Conservation (phyloP, 2,797 vertebrate species). For the Neostethus bicornis region DNA sequence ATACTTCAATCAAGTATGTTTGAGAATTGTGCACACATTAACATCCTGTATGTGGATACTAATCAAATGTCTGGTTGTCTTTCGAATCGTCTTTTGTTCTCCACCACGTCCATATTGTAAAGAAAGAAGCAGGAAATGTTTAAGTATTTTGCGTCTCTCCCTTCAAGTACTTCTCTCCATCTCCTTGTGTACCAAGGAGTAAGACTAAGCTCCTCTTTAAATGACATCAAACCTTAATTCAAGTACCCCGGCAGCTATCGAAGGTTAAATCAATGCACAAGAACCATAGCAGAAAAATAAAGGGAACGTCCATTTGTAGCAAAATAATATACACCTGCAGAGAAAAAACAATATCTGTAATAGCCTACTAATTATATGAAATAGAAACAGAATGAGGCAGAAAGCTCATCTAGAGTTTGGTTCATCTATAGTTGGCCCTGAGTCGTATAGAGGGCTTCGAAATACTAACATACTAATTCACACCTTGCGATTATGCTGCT, state of each 20-base stretch:
- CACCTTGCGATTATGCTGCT: neutral
- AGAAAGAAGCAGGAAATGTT: no score
- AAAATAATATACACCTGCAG: neutral
- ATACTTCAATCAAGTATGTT: no score
- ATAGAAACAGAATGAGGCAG: neutral
- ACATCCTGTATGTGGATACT: no score
- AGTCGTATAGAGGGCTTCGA: no score
- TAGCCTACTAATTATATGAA: neutral
- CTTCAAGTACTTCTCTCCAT: no score
- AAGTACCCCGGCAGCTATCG: conserved; percentile 34
- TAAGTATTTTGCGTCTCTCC: no score
- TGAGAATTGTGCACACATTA: no score
- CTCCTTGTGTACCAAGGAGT: no score
- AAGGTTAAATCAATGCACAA: neutral
- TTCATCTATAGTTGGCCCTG: neutral
- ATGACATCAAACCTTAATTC: conserved; percentile 12
- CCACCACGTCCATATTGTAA: no score
- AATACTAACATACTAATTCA: neutral
- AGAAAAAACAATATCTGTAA: neutral
- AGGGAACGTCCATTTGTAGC: neutral
- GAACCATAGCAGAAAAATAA: neutral
- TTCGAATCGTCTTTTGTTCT: no score
- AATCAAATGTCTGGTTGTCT: no score
- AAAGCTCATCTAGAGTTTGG: neutral
- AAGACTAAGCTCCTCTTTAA: no score